A percentile compares a stretch with the other conserved stretches of the same genome.
Evolutionary conservation across 2,113 vertebrate genomes (phyloP).

Genomic region (Vulpes ferrilata): DNA sequence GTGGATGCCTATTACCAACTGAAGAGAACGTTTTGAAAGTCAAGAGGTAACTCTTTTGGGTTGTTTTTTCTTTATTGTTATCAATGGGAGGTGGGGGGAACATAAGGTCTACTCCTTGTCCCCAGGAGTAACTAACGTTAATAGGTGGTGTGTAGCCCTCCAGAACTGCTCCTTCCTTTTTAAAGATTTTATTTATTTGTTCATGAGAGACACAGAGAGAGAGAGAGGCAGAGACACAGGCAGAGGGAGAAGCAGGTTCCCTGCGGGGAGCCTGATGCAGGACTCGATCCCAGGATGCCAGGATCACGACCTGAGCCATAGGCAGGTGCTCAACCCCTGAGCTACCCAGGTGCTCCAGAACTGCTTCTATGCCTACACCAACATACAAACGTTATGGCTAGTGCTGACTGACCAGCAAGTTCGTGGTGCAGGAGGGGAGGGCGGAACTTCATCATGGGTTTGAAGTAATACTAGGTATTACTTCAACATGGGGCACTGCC

Average conservation of each 20-base stretch:
- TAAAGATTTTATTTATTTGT: too few species aligned
- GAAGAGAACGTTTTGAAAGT: neutral
- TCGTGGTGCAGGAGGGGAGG: fast-evolving
- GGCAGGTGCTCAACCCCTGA: too few species aligned
- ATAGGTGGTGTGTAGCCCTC: neutral
- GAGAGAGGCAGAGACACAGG: too few species aligned
- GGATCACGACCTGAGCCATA: too few species aligned
- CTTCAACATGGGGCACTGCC: neutral
- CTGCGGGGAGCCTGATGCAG: too few species aligned
- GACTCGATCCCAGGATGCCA: too few species aligned
- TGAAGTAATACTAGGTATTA: too few species aligned
- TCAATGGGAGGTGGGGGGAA: neutral
- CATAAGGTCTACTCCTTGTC: neutral
- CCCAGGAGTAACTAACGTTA: neutral
- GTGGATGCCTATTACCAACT: fast-evolving
- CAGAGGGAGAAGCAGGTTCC: too few species aligned
- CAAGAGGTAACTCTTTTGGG: neutral
- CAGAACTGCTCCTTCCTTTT: neutral
- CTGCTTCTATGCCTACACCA: neutral
- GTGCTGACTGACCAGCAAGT: neutral
- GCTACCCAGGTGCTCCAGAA: neutral
- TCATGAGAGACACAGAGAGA: too few species aligned
- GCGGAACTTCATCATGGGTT: too few species aligned
- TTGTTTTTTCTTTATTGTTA: neutral
- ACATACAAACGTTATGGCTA: neutral